These are phyloP conservation scores for Alouatta palliata DNA, from an alignment of 2,113 vertebrate genomes.

Conservation along the genomic window DNA sequence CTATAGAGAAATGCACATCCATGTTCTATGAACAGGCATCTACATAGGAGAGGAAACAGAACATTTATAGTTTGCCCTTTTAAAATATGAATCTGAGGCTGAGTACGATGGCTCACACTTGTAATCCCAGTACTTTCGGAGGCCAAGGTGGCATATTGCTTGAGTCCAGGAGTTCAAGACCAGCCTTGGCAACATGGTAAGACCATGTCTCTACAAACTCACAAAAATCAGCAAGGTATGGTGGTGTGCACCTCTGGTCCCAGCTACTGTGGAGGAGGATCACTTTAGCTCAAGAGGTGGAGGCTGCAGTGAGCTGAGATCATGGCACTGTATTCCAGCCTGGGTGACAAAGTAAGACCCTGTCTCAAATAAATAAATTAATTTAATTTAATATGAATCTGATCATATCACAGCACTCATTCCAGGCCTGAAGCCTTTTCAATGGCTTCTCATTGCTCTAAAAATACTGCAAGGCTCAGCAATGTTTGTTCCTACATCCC, in stretches of 20 bases:
- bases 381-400: neutral
- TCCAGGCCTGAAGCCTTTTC: neutral
- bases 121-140: neutral
- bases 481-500: neutral
- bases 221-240: neutral
- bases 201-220: neutral
- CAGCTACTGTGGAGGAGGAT: neutral
- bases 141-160: neutral
- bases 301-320: too few relatives aligned
- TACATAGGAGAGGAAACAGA: neutral
- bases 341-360: too few relatives aligned
- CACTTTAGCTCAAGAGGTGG: neutral
- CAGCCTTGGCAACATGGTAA: neutral
- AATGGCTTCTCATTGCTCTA: neutral
- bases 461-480: neutral
- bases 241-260: neutral
- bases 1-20: neutral
- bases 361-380: too few relatives aligned
- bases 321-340: too few relatives aligned
- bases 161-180: neutral
- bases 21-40: neutral
- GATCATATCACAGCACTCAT: neutral
- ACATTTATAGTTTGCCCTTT: neutral
- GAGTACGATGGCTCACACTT: neutral
- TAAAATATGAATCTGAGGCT: neutral